Evolutionary conservation across 2,888 invertebrate genomes (phyloP).

Genomic region (Linyphia triangularis): DNA sequence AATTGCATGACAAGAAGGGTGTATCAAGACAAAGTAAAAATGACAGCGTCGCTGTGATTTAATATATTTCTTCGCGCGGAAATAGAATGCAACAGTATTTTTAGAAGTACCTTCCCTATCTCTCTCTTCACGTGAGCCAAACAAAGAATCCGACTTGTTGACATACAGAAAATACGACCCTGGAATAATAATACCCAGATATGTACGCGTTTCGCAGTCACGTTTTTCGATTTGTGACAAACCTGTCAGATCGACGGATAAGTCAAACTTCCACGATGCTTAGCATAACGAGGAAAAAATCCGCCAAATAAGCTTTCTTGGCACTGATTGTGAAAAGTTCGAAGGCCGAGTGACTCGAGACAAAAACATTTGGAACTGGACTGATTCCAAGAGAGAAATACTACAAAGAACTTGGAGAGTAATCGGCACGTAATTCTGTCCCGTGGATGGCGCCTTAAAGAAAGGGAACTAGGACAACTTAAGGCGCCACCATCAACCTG

Average conservation of each 20-base stretch:
- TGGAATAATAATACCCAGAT: not conserved
- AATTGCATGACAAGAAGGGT: no score
- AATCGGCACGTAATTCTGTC: not conserved
- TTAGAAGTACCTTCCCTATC: not conserved
- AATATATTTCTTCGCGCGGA: not conserved
- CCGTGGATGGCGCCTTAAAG: not conserved
- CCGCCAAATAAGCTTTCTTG: constrained; percentile 14
- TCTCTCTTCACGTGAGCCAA: not conserved
- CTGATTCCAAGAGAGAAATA: constrained; percentile 32
- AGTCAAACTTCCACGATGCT: not conserved
- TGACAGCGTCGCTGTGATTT: not conserved
- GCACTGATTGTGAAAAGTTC: constrained; percentile 12
- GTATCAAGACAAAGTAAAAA: no score
- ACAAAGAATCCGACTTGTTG: not conserved
- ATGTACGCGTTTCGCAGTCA: not conserved
- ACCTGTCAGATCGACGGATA: not conserved
- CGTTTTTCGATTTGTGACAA: not conserved
- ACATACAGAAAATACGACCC: not conserved
- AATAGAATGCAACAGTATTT: not conserved
- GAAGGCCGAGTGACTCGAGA: constrained; percentile 50
- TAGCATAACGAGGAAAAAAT: not conserved
- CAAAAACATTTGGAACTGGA: constrained; percentile 55
- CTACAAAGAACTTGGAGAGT: not conserved
- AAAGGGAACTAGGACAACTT: not conserved
- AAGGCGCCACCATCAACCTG: not conserved